These are phyloP conservation scores for Cryptophagus acutangulus DNA, from an alignment of 2,888 invertebrate genomes.

Conservation along the genomic window DNA sequence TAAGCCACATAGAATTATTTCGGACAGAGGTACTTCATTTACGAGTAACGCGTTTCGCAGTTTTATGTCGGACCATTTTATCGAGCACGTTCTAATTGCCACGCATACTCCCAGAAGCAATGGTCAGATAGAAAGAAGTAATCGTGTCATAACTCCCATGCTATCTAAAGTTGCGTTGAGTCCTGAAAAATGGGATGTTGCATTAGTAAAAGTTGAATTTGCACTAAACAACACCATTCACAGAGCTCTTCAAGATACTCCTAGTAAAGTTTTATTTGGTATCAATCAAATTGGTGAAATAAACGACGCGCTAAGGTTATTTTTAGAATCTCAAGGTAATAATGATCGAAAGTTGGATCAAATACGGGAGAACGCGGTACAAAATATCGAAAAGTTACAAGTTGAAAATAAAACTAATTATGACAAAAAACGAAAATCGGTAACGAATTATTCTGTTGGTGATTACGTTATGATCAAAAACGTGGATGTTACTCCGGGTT, in stretches of 20 bases:
- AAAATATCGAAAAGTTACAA: conserved; percentile 19
- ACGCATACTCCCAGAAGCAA: conserved; percentile 7
- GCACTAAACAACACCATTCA: conserved; percentile 14
- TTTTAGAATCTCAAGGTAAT: conserved; percentile 4
- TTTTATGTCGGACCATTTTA: background rate
- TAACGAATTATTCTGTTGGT: conserved; percentile 15
- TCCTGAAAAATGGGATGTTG: conserved; percentile 22
- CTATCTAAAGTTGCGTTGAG: conserved; percentile 20
- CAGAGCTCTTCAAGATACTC: conserved; percentile 13
- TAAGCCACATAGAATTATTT: background rate
- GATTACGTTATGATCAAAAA: conserved; percentile 25
- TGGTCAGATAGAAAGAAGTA: conserved; percentile 7
- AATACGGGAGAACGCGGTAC: conserved; percentile 11
- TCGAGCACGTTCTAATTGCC: conserved; percentile 5
- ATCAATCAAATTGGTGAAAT: conserved; percentile 14
- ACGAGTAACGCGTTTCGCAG: background rate
- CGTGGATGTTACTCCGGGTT: conserved; percentile 19
- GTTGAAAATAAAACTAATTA: conserved; percentile 15
- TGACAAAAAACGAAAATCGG: conserved; percentile 17
- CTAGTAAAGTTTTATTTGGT: conserved; percentile 17
- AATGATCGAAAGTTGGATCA: conserved; percentile 7
- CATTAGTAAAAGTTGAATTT: conserved; percentile 15
- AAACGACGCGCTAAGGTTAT: conserved; percentile 9
- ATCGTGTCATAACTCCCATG: conserved; percentile 5
- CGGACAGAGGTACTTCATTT: conserved; percentile 2